Evolutionary conservation across 2,797 vertebrate species (phyloP), one percentile per base, ranked within the genome.

Genomic region (Lateolabrax maculatus): DNA sequence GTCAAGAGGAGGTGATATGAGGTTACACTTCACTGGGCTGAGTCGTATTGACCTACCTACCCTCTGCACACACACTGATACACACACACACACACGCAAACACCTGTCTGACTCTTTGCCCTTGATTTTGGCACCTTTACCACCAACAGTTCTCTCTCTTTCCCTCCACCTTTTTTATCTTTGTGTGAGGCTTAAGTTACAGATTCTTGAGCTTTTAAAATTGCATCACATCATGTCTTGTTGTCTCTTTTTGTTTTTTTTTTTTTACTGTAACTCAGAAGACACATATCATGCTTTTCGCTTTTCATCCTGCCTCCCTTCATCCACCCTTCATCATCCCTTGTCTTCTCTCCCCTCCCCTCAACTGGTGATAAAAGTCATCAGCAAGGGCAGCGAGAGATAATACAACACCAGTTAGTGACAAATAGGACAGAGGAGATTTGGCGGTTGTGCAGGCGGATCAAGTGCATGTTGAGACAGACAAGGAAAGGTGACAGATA

Each of bases 1-100:
- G 86, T 86, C 78, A 87, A 83, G 86, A 86, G 86, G 86, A 89
- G 87, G 83, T 85, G 90, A 93, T 90, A 82, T 75, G 86, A 90
- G 74, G 90, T 84, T 86, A 85, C 90, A 90, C 92, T 93, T 85
- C 81, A 92, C 77, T 90, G 84, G 66, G 77, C 79, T 75, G 77
- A 85, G 82, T 84, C 70, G 29, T 77, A 57, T 84, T 91, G 90
- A 91, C 90, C 91, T 79, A 71, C 31, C 87, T 81, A 52, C 75
- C 73, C 67, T 84, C 71, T 60, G 69, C 41, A 23, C 70, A 55
- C 57, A 53, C 75, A 34, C 73, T n/a, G n/a, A n/a, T n/a, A n/a
- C n/a, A 34, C 75, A 67, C 41, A 29, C 34, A 58, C 74, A 68
- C 31, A 62, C 31, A 68, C 71, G 52, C 58, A 70, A 81, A 79